Base-by-base conservation (phyloP, 2,113 vertebrate genomes). In the Urocitellus parryii region DNA sequence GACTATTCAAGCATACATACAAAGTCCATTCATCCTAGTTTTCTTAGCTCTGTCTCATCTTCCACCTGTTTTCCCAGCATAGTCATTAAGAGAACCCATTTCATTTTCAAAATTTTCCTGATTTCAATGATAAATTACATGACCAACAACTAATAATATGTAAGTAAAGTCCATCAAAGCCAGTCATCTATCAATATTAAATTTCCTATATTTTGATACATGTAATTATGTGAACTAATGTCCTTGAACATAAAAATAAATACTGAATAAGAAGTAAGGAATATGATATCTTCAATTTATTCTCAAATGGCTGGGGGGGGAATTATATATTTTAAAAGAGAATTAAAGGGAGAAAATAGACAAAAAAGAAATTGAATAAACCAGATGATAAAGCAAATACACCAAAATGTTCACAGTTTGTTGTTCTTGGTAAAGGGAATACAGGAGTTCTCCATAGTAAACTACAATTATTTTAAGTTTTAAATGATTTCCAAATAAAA, bases 401-500 rank as follows among this genome's bases (percentile, higher is more conserved):
- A 14, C 25, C 22, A 72, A 76, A 72, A 42, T 82, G 13, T 74
- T 77, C 85, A 61, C 3, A 80, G 80, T 37, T 14, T 45, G 3
- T 32, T 72, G 16, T 58, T 65, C 34, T 80, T 39, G 70, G 29
- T 37, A 24, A 94, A 78, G 12, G 42, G 20, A 51, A 45, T 24
- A 68, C 8, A n/a, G 1, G 8, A 42, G 25, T 83, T 87, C 14
- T 86, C 5, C 56, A 67, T 39, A 5, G 29, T 87, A 88, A n/a
- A 29, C 17, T 85, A 14, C 5, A 37, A 48, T 34, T 86, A 58
- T 63, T 58, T 25, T 32, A 80, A 51, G 4, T 86, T 84, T 91
- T 81, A 80, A 80, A 76, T 74, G 82, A 53, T 58, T 76, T 87
- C 22, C 34, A 94, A 90, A 42, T 79, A 73, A 68, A 92, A 80